Evolutionary conservation across 2,888 invertebrate genomes (phyloP), one percentile per base, ranked within the genome.

Genomic region (Xylota sylvarum): DNA sequence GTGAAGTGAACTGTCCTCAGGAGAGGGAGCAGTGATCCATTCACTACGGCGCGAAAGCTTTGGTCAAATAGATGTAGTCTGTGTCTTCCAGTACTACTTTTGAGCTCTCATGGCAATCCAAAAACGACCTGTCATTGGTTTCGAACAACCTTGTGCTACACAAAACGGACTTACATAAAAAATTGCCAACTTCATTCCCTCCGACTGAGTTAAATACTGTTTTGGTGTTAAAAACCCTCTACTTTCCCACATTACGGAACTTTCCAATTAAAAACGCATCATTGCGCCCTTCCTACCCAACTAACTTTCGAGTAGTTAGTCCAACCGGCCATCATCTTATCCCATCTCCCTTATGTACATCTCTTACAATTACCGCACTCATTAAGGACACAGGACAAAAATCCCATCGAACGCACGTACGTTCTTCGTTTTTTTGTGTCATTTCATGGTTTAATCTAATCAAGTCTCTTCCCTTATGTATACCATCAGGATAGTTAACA

Each of bases 401-500:
- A 62, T 73, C 60, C 40, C 70, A 70, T 9, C 70, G 46, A 80
- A 80, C 81, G 70, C 76, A 85, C 85, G 85, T 76, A 46, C 64
- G 48, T 56, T 48, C 7, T 19, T 37, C 46, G 81, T 17, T 46
- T 55, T 67, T 85, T 52, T 85, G 85, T 85, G 85, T 85, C 77
- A 78, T 86, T 86, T 67, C 82, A 77, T 23, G 82, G 82, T 86
- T 81, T 86, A 86, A 86, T 86, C 86, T 86, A 86, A 86, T 86
- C 86, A 74, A 52, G 50, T 56, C 69, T 35, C 14, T 56, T 56
- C 56, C 43, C 64, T 73, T 67, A 37, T 3, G 30, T 64, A n/a
- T n/a, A 52, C 27, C 43, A 32, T 9, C 32, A 50, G 19, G 23
- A 62, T 58, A 86, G 77, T 78, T 77, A 82, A 77, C 77, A 86